Evolutionary conservation across 2,888 invertebrate genomes (phyloP).

Genomic region (Eremobia ochroleuca): DNA sequence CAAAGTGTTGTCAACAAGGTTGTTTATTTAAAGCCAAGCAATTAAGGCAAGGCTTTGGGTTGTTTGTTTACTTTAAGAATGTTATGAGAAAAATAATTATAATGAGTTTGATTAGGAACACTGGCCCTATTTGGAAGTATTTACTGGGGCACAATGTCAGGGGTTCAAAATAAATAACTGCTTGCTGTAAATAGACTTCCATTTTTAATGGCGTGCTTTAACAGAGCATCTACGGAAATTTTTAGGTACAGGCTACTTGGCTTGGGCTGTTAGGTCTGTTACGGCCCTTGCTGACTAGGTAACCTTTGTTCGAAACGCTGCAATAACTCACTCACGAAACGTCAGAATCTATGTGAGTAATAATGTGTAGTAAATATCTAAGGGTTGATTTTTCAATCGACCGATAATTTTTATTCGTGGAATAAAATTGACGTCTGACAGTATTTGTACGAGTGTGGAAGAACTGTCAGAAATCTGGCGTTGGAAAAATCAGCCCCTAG

Average conservation of each 20-base stretch:
- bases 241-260: not conserved
- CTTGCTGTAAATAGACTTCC: not conserved
- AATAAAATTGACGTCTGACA: too few relatives aligned
- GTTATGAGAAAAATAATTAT: conserved; percentile 20
- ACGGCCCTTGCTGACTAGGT: not conserved
- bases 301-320: not conserved
- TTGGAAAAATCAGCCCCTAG: too few relatives aligned
- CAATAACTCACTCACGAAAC: not conserved
- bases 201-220: not conserved
- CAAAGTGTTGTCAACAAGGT: conserved; percentile 21
- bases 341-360: too few relatives aligned
- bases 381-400: too few relatives aligned
- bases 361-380: too few relatives aligned
- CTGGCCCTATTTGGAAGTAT: not conserved
- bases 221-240: not conserved
- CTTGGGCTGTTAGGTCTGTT: not conserved
- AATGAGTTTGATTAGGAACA: not conserved
- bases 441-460: too few relatives aligned
- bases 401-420: too few relatives aligned
- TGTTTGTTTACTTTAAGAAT: conserved; percentile 14
- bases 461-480: too few relatives aligned
- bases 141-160: not conserved
- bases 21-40: conserved; percentile 20
- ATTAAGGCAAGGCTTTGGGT: conserved; percentile 7
- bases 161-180: not conserved